These are phyloP conservation scores for Microplitis demolitor DNA, from an alignment of 1,140 invertebrate species.

Conservation along the genomic window DNA sequence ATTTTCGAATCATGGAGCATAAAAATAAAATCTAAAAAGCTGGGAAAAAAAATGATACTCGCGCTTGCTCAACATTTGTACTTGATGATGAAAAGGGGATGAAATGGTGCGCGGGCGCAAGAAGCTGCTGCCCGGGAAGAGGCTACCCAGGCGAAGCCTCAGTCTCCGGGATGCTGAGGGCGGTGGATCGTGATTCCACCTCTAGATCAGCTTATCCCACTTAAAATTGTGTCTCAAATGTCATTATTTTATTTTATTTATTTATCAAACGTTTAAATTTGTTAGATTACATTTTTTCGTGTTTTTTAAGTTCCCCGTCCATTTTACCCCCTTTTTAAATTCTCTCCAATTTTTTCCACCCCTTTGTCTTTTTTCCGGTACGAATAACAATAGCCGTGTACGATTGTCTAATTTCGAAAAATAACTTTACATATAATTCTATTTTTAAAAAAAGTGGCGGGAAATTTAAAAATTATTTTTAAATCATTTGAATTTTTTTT, in stretches of 20 bases:
- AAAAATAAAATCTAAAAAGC: conserved; percentile 25
- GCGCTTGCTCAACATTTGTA: conserved; percentile 23
- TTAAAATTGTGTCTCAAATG: conserved; percentile 36
- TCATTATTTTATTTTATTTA: too few species aligned
- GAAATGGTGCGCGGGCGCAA: conserved; percentile 56
- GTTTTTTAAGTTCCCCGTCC: too few species aligned
- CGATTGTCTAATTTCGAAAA: too few species aligned
- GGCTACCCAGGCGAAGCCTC: conserved; percentile 55
- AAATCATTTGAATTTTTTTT: too few species aligned
- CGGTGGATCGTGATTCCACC: conserved; percentile 80
- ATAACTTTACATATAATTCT: too few species aligned
- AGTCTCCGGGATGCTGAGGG: conserved; percentile 69
- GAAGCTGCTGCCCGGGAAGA: conserved; percentile 61
- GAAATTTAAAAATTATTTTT: too few species aligned
- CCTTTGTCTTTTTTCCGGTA: too few species aligned
- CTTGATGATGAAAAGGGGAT: conserved; percentile 26
- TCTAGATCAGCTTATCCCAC: conserved; percentile 63
- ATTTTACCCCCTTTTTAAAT: too few species aligned
- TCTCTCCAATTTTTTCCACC: too few species aligned
- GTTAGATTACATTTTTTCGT: too few species aligned
- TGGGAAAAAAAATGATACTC: background rate
- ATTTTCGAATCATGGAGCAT: background rate
- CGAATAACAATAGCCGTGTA: too few species aligned
- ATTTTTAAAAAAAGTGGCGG: too few species aligned
- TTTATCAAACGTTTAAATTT: background rate